Conservation (phyloP, 1,140 invertebrate genomes). For the Aphidius ervi region DNA sequence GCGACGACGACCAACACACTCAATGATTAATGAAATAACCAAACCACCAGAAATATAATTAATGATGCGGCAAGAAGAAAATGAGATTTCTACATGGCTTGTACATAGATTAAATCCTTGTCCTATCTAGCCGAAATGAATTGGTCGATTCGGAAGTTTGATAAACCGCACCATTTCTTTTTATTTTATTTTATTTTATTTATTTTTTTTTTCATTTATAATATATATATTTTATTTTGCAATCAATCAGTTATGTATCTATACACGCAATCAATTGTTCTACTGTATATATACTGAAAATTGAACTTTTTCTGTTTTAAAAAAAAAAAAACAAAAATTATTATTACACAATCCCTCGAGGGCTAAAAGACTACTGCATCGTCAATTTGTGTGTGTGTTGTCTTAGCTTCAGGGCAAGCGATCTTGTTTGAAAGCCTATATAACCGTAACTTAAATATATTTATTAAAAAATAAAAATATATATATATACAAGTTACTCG, state of each 20-base stretch:
- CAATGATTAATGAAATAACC: conserved; percentile 19
- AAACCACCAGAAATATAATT: conserved; percentile 13
- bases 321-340: neutral
- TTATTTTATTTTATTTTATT: neutral
- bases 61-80: conserved; percentile 10
- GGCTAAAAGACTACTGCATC: no score
- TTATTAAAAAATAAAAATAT: no score
- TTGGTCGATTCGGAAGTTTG: neutral
- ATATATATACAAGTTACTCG: neutral
- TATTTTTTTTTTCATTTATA: no score
- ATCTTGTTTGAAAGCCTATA: conserved; percentile 13
- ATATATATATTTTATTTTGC: no score
- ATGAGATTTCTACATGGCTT: neutral
- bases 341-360: no score
- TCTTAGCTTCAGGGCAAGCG: conserved; percentile 10
- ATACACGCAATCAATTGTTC: no score
- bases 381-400: neutral
- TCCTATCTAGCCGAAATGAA: neutral
- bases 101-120: conserved; percentile 1
- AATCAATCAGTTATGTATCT: no score
- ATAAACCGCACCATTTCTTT: neutral
- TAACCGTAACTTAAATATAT: neutral
- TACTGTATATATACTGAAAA: no score
- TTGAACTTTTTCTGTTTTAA: neutral
- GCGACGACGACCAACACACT: conserved; percentile 1